Base-by-base conservation (phyloP, 2,113 vertebrate species). In the Psilopsiagon aurifrons region DNA sequence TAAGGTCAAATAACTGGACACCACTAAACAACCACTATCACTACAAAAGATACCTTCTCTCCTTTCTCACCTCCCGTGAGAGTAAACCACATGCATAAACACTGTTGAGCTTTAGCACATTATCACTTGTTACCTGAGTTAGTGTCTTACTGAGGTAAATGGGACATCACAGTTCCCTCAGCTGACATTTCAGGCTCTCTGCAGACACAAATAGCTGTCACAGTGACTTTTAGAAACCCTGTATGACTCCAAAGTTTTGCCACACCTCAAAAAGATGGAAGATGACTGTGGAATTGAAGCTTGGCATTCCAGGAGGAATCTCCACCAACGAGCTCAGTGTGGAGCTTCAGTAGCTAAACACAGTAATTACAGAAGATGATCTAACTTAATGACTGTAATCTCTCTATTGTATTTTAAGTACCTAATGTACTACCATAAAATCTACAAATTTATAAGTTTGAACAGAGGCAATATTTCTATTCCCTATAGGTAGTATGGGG, bases 401-500 rank as follows among this genome's bases (percentile, higher is more conserved):
- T 95, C 76, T 83, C 55, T 79, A 52, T 90, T 94, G 79, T 95
- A 83, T 93, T 93, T 83, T 80, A 97, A 86, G 68, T 74, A 81
- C 47, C 60, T 95, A 86, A 93, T 60, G 35, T 81, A 31, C 51
- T 88, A 59, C 71, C 20, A 70, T 88, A 88, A 95, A 93, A 88
- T 64, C 46, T 43, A 46, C 1, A 1, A 93, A 96, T 96, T 90
- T 95, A 92, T 94, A 85, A 90, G 76, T 93, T 95, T 96, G 86
- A 92, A 92, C 62, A 83, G 85, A 92, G 64, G 55, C 64, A 83
- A 67, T 96, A 93, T 95, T 96, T 96, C 68, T 93, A 28, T 94
- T 95, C 94, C 73, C 39, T 92, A 92, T 75, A 80, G 75, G 71
- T 0, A 0, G 17, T 68, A 47, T 78, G 44, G 55, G 27, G 59